Percentiles rank a stretch among this genome's conserved stretches.
Conservation (phyloP, 2,113 vertebrate species). For the Pyrgilauda ruficollis region DNA sequence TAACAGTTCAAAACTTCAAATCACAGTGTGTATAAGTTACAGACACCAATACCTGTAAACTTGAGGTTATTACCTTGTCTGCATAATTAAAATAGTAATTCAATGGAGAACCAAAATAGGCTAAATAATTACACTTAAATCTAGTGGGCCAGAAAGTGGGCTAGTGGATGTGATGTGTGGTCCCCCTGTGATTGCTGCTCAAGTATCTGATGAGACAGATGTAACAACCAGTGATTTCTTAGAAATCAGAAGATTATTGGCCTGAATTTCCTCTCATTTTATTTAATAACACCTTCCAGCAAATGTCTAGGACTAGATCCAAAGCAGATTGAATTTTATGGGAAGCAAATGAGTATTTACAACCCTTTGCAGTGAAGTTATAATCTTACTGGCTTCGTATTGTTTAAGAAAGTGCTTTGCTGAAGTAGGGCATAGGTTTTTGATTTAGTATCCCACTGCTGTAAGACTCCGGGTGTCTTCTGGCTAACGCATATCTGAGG, state of each 20-base stretch:
- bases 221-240: background rate
- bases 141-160: background rate
- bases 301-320: slow-evolving; percentile 13
- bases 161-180: background rate
- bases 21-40: background rate
- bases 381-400: background rate
- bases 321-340: slow-evolving; percentile 17
- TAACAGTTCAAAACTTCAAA: background rate
- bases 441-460: slow-evolving; percentile 4
- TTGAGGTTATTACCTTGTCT: background rate
- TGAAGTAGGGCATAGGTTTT: background rate
- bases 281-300: slow-evolving; percentile 27
- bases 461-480: background rate
- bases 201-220: background rate
- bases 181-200: background rate
- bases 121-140: background rate
- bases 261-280: background rate
- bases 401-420: background rate
- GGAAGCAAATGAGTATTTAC: slow-evolving; percentile 1
- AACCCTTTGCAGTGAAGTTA: background rate
- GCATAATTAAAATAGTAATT: background rate
- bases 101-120: background rate
- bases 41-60: background rate
- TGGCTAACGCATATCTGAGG: background rate
- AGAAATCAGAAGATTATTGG: background rate